A percentile compares a stretch with the other conserved stretches of the same genome.
phyloP scores from a whole-genome alignment of 2,888 invertebrate species.

The Phrixothrix hirtus region DNA sequence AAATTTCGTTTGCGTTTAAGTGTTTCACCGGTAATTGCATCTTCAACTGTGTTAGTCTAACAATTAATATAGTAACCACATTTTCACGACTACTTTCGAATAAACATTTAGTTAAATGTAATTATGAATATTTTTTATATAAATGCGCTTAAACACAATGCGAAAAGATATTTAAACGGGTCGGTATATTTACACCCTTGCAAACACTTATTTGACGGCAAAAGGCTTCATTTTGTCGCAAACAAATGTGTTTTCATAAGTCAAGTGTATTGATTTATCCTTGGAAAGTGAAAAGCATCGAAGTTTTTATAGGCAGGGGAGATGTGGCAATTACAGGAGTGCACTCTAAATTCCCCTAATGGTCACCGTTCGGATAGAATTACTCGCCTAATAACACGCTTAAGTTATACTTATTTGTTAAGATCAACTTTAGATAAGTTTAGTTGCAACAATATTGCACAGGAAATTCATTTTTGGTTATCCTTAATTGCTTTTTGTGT shows the following conservation, averaged over 20 bases:
- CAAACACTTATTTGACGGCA: too few relatives aligned
- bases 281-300: constrained; percentile 22
- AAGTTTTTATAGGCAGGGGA: constrained; percentile 24
- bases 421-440: constrained; percentile 25
- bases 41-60: too few relatives aligned
- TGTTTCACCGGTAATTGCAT: too few relatives aligned
- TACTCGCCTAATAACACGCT: constrained; percentile 37
- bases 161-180: too few relatives aligned
- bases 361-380: constrained; percentile 34
- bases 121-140: neutral
- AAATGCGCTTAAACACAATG: neutral
- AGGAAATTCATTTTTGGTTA: too few relatives aligned
- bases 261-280: constrained; percentile 29
- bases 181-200: too few relatives aligned
- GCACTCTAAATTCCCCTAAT: constrained; percentile 39
- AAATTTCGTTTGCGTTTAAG: too few relatives aligned
- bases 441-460: constrained; percentile 1
- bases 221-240: constrained; percentile 24
- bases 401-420: constrained; percentile 33
- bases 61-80: too few relatives aligned
- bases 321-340: constrained; percentile 39
- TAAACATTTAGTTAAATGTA: too few relatives aligned
- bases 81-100: too few relatives aligned
- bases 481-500: constrained; percentile 5
- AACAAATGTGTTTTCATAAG: constrained; percentile 27